These are phyloP conservation scores for Myotis pilosus DNA, from an alignment of 2,797 vertebrate species.

Conservation along the genomic window DNA sequence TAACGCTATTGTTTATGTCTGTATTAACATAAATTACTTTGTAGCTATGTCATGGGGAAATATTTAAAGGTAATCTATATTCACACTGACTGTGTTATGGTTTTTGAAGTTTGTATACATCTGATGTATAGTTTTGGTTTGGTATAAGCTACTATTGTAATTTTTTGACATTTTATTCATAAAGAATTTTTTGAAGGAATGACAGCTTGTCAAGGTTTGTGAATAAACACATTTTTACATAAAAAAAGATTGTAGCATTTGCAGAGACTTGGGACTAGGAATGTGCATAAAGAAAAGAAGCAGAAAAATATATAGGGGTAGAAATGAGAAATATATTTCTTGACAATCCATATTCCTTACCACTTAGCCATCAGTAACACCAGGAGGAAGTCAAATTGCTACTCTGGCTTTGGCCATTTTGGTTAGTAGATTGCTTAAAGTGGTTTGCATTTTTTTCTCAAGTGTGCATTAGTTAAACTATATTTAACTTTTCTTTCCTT, in stretches of 20 bases:
- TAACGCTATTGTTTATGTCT: constrained; percentile 65
- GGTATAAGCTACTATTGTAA: constrained; percentile 78
- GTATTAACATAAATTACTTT: constrained; percentile 65
- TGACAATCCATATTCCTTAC: background rate
- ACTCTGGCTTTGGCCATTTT: background rate
- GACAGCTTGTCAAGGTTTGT: constrained; percentile 79
- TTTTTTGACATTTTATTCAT: constrained; percentile 77
- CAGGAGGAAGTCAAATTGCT: background rate
- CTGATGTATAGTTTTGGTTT: constrained; percentile 84
- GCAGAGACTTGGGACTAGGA: background rate
- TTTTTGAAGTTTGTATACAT: constrained; percentile 83
- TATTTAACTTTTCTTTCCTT: background rate
- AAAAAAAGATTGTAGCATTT: background rate
- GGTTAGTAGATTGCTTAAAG: background rate
- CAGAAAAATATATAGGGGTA: background rate
- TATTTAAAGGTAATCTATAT: constrained; percentile 60
- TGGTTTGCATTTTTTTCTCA: constrained; percentile 17
- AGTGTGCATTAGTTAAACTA: background rate
- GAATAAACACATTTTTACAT: constrained; percentile 83
- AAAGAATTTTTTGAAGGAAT: constrained; percentile 78
- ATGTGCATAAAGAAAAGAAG: background rate
- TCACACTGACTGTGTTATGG: constrained; percentile 78
- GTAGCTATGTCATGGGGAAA: constrained; percentile 67
- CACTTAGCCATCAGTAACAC: background rate
- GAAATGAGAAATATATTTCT: background rate